Evolutionary conservation across 2,888 invertebrate genomes (phyloP).

Genomic region (Orthosia gothica): DNA sequence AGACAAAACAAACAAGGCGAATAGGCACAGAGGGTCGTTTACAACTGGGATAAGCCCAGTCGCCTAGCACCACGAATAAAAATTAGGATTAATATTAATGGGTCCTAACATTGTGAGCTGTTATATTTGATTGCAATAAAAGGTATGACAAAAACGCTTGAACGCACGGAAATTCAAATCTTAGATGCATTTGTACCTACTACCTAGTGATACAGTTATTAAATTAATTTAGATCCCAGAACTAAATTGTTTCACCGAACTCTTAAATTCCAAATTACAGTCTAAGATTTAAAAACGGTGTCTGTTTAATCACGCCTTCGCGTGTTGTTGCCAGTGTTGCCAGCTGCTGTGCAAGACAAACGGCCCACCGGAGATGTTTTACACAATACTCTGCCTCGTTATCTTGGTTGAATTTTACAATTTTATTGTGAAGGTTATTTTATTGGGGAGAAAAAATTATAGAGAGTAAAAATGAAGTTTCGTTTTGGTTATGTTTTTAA

Average conservation of each 20-base stretch:
- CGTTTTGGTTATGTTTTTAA: no score
- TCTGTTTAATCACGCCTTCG: slow-evolving; percentile 67
- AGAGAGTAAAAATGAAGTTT: neutral
- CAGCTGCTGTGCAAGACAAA: slow-evolving; percentile 70
- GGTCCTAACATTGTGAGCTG: no score
- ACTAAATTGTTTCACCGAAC: slow-evolving; percentile 14
- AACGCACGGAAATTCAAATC: no score
- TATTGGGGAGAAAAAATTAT: slow-evolving; percentile 16
- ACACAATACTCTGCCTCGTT: slow-evolving; percentile 65
- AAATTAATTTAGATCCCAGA: slow-evolving; percentile 26
- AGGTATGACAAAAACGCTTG: no score
- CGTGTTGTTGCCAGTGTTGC: slow-evolving; percentile 63
- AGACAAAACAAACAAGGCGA: no score
- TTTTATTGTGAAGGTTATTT: slow-evolving; percentile 40
- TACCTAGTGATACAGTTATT: neutral
- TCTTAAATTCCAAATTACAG: slow-evolving; percentile 55
- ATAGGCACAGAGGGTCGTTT: no score
- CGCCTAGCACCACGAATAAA: no score
- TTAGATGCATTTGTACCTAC: no score
- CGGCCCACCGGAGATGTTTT: slow-evolving; percentile 67
- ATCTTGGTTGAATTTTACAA: slow-evolving; percentile 53
- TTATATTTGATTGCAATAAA: no score
- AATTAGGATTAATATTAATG: no score
- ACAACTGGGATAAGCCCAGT: no score
- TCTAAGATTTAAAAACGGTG: slow-evolving; percentile 65